Evolutionary conservation across 1,140 invertebrate genomes (phyloP), one percentile per base, ranked within the genome.

Genomic region (Atta colombica): DNA sequence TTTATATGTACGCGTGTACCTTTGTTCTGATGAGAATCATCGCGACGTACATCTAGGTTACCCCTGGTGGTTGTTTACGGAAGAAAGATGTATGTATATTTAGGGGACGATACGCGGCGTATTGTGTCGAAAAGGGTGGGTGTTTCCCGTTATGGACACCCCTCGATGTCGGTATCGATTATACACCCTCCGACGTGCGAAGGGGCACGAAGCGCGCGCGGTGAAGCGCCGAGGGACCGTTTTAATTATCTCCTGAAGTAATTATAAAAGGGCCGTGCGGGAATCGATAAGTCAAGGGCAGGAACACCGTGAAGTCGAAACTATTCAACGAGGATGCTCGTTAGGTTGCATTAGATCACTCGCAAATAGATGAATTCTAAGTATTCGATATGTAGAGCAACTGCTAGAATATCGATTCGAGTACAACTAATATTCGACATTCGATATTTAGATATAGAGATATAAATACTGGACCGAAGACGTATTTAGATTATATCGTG

Each of bases 111-210:
- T 90, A 71, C 45, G 85, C 77, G 77, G 69, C 53, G 68, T 35
- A 84, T 61, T 65, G 80, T 65, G 80, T 84, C 35, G 74, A 72
- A 82, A 77, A 82, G 87, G 88, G 31, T 77, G 55, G 85, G 92
- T 93, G 91, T 93, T 94, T 93, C 92, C 92, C 87, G 92, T 94
- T 93, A 92, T 89, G 87, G 68, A 91, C 91, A 91, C 91, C 93
- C 93, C 92, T 92, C 89, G 89, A 93, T 93, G 92, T 89, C 90
- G 90, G 86, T 94, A 94, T 94, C 93, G 94, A 94, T 94, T 94
- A 94, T 94, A 94, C 93, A 94, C 93, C 89, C 88, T 89, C 88
- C 89, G 80, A 65, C 49, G 65, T 65, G 66, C 63, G 60, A 82
- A 60, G 77, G 68, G 71, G 63, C 80, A 85, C 78, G 75, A 77